These are phyloP conservation scores for Zophobas atratus DNA, from an alignment of 1,140 invertebrate species.

Conservation along the genomic window DNA sequence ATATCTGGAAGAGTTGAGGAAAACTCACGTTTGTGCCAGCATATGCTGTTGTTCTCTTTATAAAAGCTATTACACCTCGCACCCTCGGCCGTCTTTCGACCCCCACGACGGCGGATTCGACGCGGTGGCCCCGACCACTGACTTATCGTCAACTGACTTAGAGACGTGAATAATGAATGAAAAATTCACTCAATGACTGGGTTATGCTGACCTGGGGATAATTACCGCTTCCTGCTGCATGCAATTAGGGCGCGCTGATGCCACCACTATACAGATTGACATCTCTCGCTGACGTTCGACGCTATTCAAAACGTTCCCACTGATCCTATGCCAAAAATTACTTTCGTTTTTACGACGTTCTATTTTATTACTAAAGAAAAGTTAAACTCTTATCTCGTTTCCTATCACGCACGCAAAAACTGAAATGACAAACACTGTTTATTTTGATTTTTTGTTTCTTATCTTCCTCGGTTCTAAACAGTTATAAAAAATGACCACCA, in stretches of 20 bases:
- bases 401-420: too few relatives aligned
- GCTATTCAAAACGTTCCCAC: too few relatives aligned
- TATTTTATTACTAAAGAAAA: too few relatives aligned
- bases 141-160: constrained; percentile 15
- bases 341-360: too few relatives aligned
- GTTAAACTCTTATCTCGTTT: too few relatives aligned
- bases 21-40: constrained; percentile 62
- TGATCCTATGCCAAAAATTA: too few relatives aligned
- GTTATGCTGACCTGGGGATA: background rate
- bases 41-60: constrained; percentile 43
- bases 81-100: constrained; percentile 4
- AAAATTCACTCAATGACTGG: constrained; percentile 13
- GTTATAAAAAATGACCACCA: too few relatives aligned
- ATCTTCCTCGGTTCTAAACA: too few relatives aligned
- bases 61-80: constrained; percentile 9
- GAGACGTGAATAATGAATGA: constrained; percentile 19
- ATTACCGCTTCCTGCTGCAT: constrained; percentile 22
- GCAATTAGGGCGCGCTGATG: background rate
- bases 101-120: background rate
- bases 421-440: too few relatives aligned
- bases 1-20: constrained; percentile 66
- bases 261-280: background rate
- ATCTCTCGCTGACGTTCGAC: too few relatives aligned
- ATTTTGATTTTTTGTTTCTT: too few relatives aligned
- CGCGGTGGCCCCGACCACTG: background rate